These are phyloP conservation scores for Drosophila acutilabella DNA, from an alignment of 2,888 invertebrate genomes.

Conservation along the genomic window DNA sequence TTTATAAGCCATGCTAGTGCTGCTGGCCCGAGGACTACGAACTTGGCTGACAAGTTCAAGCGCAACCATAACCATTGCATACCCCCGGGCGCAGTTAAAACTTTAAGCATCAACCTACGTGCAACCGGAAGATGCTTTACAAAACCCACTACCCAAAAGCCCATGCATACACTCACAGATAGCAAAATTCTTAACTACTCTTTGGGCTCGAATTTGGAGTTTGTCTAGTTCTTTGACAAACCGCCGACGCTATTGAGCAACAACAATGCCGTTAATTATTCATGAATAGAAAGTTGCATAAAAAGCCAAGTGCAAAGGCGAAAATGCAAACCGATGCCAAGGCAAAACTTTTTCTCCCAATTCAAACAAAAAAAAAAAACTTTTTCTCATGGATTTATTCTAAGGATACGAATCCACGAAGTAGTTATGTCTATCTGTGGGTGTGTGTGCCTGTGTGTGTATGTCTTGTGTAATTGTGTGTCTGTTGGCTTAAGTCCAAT, in stretches of 20 bases:
- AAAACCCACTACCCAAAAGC: too few relatives aligned
- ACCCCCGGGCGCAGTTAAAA: constrained; percentile 59
- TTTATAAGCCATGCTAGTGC: constrained; percentile 73
- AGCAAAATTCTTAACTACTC: constrained; percentile 61
- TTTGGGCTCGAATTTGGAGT: constrained; percentile 53
- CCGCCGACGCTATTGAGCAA: constrained; percentile 63
- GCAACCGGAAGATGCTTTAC: constrained; percentile 3
- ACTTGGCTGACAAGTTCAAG: constrained; percentile 59
- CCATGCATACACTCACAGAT: not conserved
- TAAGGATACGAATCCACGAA: constrained; percentile 59
- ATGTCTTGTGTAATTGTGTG: constrained; percentile 6
- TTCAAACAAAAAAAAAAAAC: constrained; percentile 45
- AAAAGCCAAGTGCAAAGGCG: constrained; percentile 53
- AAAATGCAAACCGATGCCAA: constrained; percentile 57
- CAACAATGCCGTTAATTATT: constrained; percentile 76
- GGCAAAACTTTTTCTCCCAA: constrained; percentile 61
- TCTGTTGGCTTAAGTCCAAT: constrained; percentile 24
- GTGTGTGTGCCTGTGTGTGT: constrained; percentile 2
- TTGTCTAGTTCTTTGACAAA: constrained; percentile 53
- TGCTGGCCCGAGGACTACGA: constrained; percentile 28
- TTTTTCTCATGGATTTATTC: constrained; percentile 64
- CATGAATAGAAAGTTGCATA: constrained; percentile 67
- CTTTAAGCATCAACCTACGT: constrained; percentile 47
- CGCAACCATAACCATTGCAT: constrained; percentile 33
- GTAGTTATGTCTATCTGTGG: constrained; percentile 23